Evolutionary conservation across 64 coral and sea anemone species (phyloP).

Genomic region (Catalaphyllia jardinei): DNA sequence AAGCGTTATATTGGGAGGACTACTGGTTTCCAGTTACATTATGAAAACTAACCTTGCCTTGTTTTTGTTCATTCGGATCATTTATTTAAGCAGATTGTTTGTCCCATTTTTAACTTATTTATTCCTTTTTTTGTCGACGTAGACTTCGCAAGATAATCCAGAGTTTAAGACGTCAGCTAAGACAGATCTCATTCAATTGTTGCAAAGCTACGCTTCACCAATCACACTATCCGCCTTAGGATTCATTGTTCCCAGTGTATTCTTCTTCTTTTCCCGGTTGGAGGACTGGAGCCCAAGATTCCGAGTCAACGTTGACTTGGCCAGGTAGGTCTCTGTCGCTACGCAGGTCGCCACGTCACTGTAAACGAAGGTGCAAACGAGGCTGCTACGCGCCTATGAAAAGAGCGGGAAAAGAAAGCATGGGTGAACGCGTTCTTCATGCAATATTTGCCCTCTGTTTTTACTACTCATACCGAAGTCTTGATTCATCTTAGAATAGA

Average conservation of each 20-base stretch:
- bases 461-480: too few relatives aligned
- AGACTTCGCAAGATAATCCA: conserved; percentile 17
- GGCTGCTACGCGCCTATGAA: too few relatives aligned
- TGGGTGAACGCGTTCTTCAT: too few relatives aligned
- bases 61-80: too few relatives aligned
- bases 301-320: conserved; percentile 72
- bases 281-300: conserved; percentile 89
- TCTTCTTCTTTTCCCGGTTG: conserved; percentile 78
- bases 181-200: conserved; percentile 58
- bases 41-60: too few relatives aligned
- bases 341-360: neutral
- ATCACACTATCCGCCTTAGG: conserved; percentile 70
- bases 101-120: neutral
- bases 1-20: too few relatives aligned
- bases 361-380: too few relatives aligned
- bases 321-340: conserved; percentile 21
- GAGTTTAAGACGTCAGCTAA: conserved; percentile 9
- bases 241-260: conserved; percentile 64
- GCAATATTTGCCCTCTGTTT: too few relatives aligned
- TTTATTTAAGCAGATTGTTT: neutral
- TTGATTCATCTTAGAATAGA: too few relatives aligned
- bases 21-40: too few relatives aligned
- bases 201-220: conserved; percentile 84
- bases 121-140: too few relatives aligned
- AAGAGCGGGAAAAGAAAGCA: too few relatives aligned